Evolutionary conservation across 2,888 invertebrate genomes (phyloP), one percentile per base, ranked within the genome.

Genomic region (Nesidiocoris tenuis): DNA sequence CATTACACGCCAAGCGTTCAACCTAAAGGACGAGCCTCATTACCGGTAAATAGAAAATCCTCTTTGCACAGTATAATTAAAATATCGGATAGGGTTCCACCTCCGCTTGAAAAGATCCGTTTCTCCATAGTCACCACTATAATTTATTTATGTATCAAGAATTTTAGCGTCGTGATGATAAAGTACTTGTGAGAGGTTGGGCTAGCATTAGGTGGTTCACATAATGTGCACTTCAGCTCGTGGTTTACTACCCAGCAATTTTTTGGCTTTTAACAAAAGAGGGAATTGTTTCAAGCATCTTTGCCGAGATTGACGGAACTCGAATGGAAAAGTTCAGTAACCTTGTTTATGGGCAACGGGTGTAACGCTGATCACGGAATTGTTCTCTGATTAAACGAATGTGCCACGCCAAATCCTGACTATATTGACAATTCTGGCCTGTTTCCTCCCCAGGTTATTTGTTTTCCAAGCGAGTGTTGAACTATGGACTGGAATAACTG

Each of bases 31-130:
- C 67, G 55, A 67, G 67, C 21, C 56, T 56, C 67, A 67, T 67
- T 67, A 67, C 67, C 21, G 67, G 67, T n/a, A 56, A 67, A 67
- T 56, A 22, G 67, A 67, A 54, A 56, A 67, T 55, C 67, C 17
- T 39, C 25, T 25, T 67, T n/a, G 39, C 39, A 7, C 18, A n/a
- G 56, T n/a, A 55, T 67, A 67, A 67, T 67, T 67, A 67, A 67
- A 67, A 67, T 67, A 55, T 67, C 55, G 55, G 3, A 39, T 39
- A 12, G 39, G 39, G n/a, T n/a, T n/a, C n/a, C 39, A 39, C 39
- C 12, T 7, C 12, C 39, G 39, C 39, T 39, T 39, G 39, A 39
- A 39, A 39, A 39, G 39, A 3, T 39, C 39, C 3, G 39, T 39
- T 39, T 39, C 39, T 12, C 12, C 39, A n/a, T 12, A 39, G 39